phyloP scores from a whole-genome alignment of 2,888 invertebrate genomes.

The Drosophila recens region DNA sequence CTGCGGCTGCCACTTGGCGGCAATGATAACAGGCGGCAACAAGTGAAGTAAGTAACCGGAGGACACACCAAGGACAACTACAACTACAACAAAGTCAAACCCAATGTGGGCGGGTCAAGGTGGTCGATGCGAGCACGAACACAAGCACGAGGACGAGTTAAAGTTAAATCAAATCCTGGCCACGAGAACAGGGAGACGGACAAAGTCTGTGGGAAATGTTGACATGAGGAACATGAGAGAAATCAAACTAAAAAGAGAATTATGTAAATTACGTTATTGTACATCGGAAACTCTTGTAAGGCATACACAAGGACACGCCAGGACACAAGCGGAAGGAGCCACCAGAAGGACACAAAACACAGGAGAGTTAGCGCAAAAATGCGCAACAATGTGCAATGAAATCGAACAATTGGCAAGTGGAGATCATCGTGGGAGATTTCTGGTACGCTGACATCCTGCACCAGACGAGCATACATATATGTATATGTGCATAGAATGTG shows the following conservation, averaged over 20 bases:
- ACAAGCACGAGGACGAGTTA: conserved; percentile 8
- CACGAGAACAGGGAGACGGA: conserved; percentile 46
- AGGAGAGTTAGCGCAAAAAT: conserved; percentile 58
- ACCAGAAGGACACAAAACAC: conserved; percentile 35
- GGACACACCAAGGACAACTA: conserved; percentile 34
- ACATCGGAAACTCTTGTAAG: conserved; percentile 73
- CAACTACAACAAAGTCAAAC: conserved; percentile 24
- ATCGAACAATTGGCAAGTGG: conserved; percentile 77
- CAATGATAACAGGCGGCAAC: conserved; percentile 69
- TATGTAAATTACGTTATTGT: conserved; percentile 81
- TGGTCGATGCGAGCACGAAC: neutral
- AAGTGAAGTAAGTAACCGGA: conserved; percentile 58
- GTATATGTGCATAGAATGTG: conserved; percentile 23
- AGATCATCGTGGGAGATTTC: conserved; percentile 47
- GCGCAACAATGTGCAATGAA: conserved; percentile 81
- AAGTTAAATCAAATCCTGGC: conserved; percentile 41
- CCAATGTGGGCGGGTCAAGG: conserved; percentile 19
- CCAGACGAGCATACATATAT: conserved; percentile 3
- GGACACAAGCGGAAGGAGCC: conserved; percentile 3
- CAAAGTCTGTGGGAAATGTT: conserved; percentile 69
- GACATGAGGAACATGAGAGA: conserved; percentile 76
- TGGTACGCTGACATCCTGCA: conserved; percentile 26
- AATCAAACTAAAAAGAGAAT: conserved; percentile 77
- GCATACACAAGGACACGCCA: conserved; percentile 27
- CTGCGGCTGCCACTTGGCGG: conserved; percentile 56